These are phyloP conservation scores for Radopholus similis DNA, from an alignment of 1,140 invertebrate species.

Conservation along the genomic window DNA sequence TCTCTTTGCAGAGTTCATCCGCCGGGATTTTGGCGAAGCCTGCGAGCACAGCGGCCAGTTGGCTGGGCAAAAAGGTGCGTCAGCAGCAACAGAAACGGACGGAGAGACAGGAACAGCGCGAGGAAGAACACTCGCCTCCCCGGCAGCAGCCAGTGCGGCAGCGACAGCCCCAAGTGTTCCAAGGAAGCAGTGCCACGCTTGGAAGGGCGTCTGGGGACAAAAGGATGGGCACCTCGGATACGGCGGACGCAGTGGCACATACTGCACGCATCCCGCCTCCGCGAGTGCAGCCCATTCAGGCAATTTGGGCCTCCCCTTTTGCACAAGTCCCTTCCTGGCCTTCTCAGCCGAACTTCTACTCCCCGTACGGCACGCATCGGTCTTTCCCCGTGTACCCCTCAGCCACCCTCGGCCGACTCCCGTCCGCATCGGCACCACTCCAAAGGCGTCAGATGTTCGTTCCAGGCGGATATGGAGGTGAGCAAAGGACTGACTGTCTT, in stretches of 20 bases:
- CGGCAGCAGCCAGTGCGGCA: not conserved
- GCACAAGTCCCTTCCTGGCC: not conserved
- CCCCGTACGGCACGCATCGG: slow-evolving; percentile 3
- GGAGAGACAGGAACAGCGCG: slow-evolving; percentile 22
- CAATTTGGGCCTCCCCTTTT: not conserved
- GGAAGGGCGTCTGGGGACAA: not conserved
- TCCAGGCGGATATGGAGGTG: too few relatives aligned
- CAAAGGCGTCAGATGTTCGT: slow-evolving; percentile 2
- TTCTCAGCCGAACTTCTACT: not conserved
- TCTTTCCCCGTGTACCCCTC: slow-evolving; percentile 19
- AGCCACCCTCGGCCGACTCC: slow-evolving; percentile 21
- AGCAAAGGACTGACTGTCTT: too few relatives aligned
- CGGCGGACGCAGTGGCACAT: slow-evolving; percentile 17
- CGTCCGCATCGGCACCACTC: slow-evolving; percentile 1
- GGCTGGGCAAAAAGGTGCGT: slow-evolving; percentile 53
- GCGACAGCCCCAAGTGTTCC: slow-evolving; percentile 18
- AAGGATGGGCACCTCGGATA: not conserved
- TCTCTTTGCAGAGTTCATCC: not conserved
- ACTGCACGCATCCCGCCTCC: slow-evolving; percentile 43
- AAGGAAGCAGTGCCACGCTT: too few relatives aligned
- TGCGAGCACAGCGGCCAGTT: slow-evolving; percentile 49
- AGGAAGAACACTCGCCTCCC: not conserved
- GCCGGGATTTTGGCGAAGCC: slow-evolving; percentile 43
- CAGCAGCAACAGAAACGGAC: slow-evolving; percentile 42
- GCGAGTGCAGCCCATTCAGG: slow-evolving; percentile 32